phyloP scores from a whole-genome alignment of 2,113 vertebrate genomes.

The Solenodon paradoxus region DNA sequence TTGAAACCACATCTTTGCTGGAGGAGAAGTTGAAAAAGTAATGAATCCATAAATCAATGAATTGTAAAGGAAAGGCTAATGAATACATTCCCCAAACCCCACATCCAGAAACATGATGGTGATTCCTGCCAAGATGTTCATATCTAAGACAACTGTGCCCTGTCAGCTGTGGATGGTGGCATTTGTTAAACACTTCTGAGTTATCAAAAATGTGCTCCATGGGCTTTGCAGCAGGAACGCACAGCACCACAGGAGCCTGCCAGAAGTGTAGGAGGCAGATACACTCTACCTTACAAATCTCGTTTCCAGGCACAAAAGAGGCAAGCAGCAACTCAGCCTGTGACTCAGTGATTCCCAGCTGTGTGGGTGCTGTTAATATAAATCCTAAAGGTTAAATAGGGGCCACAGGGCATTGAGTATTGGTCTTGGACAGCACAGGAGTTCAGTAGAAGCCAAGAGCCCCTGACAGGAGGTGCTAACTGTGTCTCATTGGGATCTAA shows the following conservation, averaged over 20 bases:
- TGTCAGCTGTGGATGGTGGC: background rate
- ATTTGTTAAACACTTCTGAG: background rate
- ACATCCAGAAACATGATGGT: background rate
- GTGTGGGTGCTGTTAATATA: slow-evolving; percentile 59
- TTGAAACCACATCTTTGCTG: background rate
- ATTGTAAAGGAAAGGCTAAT: background rate
- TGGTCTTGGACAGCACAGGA: background rate
- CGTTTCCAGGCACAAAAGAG: slow-evolving; percentile 60
- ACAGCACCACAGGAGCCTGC: slow-evolving; percentile 9
- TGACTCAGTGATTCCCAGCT: slow-evolving; percentile 74
- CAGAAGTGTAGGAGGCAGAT: slow-evolving; percentile 61
- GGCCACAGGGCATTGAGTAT: slow-evolving; percentile 29
- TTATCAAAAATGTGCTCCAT: background rate
- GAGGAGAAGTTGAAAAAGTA: background rate
- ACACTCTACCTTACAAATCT: slow-evolving; percentile 67
- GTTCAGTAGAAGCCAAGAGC: background rate
- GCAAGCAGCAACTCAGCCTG: slow-evolving; percentile 56
- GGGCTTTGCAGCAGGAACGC: background rate
- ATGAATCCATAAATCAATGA: background rate
- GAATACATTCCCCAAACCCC: background rate
- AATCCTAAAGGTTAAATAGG: slow-evolving; percentile 51
- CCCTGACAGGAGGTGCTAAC: background rate
- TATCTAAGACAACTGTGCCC: background rate
- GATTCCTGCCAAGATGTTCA: background rate
- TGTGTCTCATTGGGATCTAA: background rate